These are phyloP conservation scores for Trichomalopsis sarcophagae DNA, from an alignment of 1,140 invertebrate species.

Conservation along the genomic window DNA sequence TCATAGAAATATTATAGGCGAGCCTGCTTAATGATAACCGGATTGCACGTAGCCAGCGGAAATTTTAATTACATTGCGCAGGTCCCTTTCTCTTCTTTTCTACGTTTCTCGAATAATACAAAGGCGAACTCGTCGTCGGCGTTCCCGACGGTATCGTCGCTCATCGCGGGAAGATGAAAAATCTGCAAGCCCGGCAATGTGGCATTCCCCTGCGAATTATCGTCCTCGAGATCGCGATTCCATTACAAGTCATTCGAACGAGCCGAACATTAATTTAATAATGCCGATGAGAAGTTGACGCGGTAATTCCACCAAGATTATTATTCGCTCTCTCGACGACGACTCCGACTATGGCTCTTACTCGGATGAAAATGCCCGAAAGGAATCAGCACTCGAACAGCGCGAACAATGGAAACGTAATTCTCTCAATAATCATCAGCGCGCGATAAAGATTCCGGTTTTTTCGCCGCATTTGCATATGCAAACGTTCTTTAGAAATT, in stretches of 20 bases:
- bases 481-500: slow-evolving; percentile 2
- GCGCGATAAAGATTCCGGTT: neutral
- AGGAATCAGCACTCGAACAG: neutral
- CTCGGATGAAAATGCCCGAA: no score
- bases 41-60: neutral
- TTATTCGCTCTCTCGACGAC: neutral
- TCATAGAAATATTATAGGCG: neutral
- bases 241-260: slow-evolving; percentile 43
- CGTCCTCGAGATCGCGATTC: slow-evolving; percentile 47
- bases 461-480: neutral
- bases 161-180: slow-evolving; percentile 42
- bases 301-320: slow-evolving; percentile 57
- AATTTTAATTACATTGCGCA: slow-evolving; percentile 23
- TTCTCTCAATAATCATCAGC: neutral
- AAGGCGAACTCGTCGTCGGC: slow-evolving; percentile 7
- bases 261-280: slow-evolving; percentile 64
- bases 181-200: slow-evolving; percentile 37
- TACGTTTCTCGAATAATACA: slow-evolving; percentile 1
- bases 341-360: neutral
- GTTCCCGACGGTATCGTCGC: slow-evolving; percentile 39
- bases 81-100: slow-evolving; percentile 23
- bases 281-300: slow-evolving; percentile 62
- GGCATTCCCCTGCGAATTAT: slow-evolving; percentile 45
- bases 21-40: neutral
- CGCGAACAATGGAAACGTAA: neutral